Base-by-base conservation (phyloP, 2,113 vertebrate species). In the Misgurnus anguillicaudatus region DNA sequence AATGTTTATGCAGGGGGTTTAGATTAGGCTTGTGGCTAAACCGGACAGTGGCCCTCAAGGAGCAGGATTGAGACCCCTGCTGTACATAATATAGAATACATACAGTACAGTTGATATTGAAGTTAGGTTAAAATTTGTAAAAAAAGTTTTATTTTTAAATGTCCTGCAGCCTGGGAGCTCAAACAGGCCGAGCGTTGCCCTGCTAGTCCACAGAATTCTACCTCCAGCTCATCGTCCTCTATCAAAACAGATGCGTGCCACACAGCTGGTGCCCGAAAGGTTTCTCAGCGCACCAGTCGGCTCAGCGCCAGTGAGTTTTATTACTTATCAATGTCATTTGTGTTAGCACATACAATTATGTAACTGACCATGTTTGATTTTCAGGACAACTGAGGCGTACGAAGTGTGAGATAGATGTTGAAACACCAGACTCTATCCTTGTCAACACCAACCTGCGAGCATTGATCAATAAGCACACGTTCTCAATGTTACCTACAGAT, bases 361-460 rank as follows among this genome's bases (percentile, higher is more conserved):
- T 51, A 38, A 13, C 55, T 77, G 45, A 67, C 2, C n/a, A 21
- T 48, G 58, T 36, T 75, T 24, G 85, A 60, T 2, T 84, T 77
- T 2, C 91, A 99, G 98, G 96, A 67, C 97, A 98, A 77, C 92
- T 99, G 87, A 98, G 96, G 90, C 93, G 96, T 4, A 90, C 93
- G 0, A 95, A 93, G 86, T 95, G 94, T 72, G 96, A 97, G 74
- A 99, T 99, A 24, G 98, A 99, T 5, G 98, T 99, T 83, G 98
- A 99, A 88, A 99, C 98, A 0, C 98, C 98, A 0, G 98, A 99
- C 87, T 99, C 98, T 70, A 99, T 99, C 88, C 90, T 99, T 65
- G 97, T 99, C 68, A 99, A 99, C 91, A 99, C 97, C 41, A 99
- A 99, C 90, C 91, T 99, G 72, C 89, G 97, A 69, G 97, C 98